Conservation (phyloP, 2,888 invertebrate genomes). For the Megaustenia siamemsis region DNA sequence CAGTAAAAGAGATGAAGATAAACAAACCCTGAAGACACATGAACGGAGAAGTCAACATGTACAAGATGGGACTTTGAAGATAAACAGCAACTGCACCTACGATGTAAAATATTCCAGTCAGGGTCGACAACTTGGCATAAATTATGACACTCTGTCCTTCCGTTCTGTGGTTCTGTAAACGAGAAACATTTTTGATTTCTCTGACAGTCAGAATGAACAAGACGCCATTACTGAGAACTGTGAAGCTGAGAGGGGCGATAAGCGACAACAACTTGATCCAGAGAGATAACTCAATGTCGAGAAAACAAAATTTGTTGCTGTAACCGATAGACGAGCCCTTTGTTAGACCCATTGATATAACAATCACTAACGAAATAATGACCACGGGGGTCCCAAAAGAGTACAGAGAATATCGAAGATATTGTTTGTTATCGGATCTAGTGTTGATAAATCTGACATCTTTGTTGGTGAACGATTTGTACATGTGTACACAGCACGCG, state of each 20-base stretch:
- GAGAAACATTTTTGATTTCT: slow-evolving; percentile 52
- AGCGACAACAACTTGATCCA: slow-evolving; percentile 10
- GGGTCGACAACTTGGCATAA: slow-evolving; percentile 60
- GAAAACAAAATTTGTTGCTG: slow-evolving; percentile 33
- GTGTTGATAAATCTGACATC: slow-evolving; percentile 38
- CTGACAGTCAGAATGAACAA: slow-evolving; percentile 57
- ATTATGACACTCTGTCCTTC: slow-evolving; percentile 36
- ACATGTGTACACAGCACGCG: slow-evolving; percentile 62
- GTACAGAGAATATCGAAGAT: slow-evolving; percentile 56
- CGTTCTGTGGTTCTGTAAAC: not conserved
- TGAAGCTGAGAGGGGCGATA: slow-evolving; percentile 51
- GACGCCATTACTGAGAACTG: slow-evolving; percentile 51
- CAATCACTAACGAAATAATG: slow-evolving; percentile 51
- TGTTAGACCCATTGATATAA: slow-evolving; percentile 48
- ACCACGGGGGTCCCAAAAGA: slow-evolving; percentile 55
- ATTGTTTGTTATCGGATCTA: slow-evolving; percentile 19
- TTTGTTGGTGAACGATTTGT: slow-evolving; percentile 55
- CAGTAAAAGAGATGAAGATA: slow-evolving; percentile 59
- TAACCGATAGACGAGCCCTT: slow-evolving; percentile 54
- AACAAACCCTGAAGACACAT: slow-evolving; percentile 60
- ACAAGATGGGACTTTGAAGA: slow-evolving; percentile 1
- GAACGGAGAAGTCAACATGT: slow-evolving; percentile 41
- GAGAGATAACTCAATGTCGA: slow-evolving; percentile 37
- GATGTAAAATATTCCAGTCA: slow-evolving; percentile 59
- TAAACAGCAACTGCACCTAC: slow-evolving; percentile 53